phyloP scores from a whole-genome alignment of 2,888 invertebrate species.

The Dynastes maya region DNA sequence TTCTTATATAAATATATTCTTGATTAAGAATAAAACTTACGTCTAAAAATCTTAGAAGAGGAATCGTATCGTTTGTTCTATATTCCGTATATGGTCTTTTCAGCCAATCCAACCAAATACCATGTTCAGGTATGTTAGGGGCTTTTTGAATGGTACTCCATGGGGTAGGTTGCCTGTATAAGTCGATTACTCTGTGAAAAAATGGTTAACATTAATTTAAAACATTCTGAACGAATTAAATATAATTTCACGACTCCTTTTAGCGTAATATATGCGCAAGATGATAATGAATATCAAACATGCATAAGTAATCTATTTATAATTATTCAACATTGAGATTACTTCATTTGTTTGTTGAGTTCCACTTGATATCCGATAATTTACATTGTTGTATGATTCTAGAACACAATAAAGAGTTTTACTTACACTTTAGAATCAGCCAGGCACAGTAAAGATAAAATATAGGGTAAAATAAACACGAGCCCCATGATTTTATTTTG shows the following conservation, averaged over 20 bases:
- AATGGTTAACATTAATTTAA: background rate
- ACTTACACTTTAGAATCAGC: no score
- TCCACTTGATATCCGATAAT: no score
- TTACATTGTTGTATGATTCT: no score
- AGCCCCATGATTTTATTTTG: no score
- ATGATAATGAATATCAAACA: no score
- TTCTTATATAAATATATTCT: no score
- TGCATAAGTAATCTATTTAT: background rate
- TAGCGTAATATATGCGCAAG: background rate
- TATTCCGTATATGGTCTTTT: constrained; percentile 54
- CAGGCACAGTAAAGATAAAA: no score
- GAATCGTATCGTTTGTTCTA: constrained; percentile 66
- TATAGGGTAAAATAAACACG: no score
- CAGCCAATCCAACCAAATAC: constrained; percentile 57
- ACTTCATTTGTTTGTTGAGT: background rate
- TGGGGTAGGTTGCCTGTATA: constrained; percentile 63
- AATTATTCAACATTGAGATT: background rate
- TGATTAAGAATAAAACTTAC: constrained; percentile 62
- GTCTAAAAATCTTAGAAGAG: constrained; percentile 68
- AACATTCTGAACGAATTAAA: no score
- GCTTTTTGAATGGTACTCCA: constrained; percentile 60
- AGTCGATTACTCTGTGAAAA: constrained; percentile 59
- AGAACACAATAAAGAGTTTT: no score
- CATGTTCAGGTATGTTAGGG: constrained; percentile 59
- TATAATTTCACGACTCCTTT: background rate